A percentile compares a stretch with the other conserved stretches of the same genome.
These are phyloP conservation scores for Ganaspis sp. DNA, from an alignment of 1,140 invertebrate genomes.

Conservation along the genomic window DNA sequence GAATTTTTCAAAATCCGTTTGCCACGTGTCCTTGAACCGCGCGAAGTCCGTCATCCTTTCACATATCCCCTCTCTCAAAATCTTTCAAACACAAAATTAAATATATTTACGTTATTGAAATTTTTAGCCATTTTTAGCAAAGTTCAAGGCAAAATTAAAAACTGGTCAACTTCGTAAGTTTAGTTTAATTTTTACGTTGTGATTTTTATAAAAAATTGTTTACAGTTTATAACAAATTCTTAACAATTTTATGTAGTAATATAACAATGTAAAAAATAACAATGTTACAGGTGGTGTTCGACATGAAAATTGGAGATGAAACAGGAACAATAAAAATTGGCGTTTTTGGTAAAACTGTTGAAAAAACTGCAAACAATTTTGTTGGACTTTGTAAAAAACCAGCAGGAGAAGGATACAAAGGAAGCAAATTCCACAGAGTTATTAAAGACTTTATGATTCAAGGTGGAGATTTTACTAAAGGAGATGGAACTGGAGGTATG, in stretches of 20 bases:
- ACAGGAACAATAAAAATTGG: constrained; percentile 93
- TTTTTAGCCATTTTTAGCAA: too few relatives aligned
- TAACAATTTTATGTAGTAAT: not conserved
- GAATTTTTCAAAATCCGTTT: too few relatives aligned
- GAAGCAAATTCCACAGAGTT: constrained; percentile 94
- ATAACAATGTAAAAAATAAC: not conserved
- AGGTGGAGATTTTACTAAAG: constrained; percentile 94
- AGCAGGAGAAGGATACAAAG: constrained; percentile 89
- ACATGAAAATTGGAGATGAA: constrained; percentile 91
- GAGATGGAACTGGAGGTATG: constrained; percentile 92
- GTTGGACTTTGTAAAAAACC: constrained; percentile 87
- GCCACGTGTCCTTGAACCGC: too few relatives aligned
- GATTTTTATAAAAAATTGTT: too few relatives aligned
- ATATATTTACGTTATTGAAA: too few relatives aligned
- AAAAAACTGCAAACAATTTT: constrained; percentile 96
- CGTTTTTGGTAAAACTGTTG: constrained; percentile 95
- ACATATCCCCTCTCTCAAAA: too few relatives aligned
- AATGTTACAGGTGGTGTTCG: constrained; percentile 91
- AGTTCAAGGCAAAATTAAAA: too few relatives aligned
- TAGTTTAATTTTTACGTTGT: too few relatives aligned
- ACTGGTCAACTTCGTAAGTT: too few relatives aligned
- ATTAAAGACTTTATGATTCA: constrained; percentile 98
- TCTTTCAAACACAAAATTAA: too few relatives aligned
- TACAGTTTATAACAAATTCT: constrained; percentile 35
- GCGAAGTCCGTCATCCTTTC: too few relatives aligned